Evolutionary conservation across 2,797 vertebrate genomes (phyloP).

Genomic region (Peromyscus aztecus): DNA sequence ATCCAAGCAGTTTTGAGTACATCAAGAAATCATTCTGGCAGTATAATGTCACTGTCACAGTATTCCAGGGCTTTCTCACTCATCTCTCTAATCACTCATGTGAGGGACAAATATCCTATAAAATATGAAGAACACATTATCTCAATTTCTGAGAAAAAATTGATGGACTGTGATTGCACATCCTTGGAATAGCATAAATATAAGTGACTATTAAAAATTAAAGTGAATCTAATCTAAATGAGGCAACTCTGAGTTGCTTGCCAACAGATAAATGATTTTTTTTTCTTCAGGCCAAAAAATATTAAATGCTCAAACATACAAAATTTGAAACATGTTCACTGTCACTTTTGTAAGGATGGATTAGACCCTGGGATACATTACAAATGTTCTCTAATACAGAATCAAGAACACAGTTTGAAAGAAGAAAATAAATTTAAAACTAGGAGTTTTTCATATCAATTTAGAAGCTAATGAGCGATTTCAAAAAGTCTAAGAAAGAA

Average conservation of each 20-base stretch:
- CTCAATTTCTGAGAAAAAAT: slow-evolving; percentile 24
- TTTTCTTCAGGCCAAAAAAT: slow-evolving; percentile 47
- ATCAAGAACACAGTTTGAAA: slow-evolving; percentile 36
- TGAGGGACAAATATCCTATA: background rate
- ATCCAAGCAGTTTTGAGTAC: background rate
- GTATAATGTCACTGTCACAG: background rate
- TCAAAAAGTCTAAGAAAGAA: background rate
- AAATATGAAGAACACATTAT: slow-evolving; percentile 9
- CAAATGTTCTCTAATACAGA: background rate
- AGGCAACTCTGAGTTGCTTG: slow-evolving; percentile 27
- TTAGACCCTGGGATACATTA: background rate
- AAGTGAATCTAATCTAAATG: slow-evolving; percentile 50
- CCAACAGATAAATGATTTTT: background rate
- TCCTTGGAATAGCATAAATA: background rate
- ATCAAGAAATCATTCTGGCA: background rate
- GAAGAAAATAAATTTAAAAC: slow-evolving; percentile 26
- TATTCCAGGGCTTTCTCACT: background rate
- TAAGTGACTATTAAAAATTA: slow-evolving; percentile 59
- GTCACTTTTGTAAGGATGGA: background rate
- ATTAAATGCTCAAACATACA: slow-evolving; percentile 11
- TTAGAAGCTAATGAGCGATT: background rate
- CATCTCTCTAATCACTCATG: background rate
- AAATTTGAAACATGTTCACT: slow-evolving; percentile 31
- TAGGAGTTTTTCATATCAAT: slow-evolving; percentile 20
- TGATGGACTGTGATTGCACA: background rate